Base-by-base conservation (phyloP, 1,140 invertebrate species). In the Neomicropteryx cornuta region DNA sequence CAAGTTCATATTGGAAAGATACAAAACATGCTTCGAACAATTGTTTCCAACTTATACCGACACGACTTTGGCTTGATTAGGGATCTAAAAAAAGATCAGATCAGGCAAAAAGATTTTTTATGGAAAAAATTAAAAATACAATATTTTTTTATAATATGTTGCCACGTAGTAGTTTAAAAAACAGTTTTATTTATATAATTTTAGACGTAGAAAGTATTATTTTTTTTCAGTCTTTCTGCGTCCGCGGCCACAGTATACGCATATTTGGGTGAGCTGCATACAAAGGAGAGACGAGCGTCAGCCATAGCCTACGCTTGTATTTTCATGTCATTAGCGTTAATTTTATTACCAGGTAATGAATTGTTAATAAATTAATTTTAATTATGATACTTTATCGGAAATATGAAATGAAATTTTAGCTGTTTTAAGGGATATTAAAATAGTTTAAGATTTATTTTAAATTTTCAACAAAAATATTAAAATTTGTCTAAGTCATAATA, bases 251-350 rank as follows among this genome's bases (percentile, higher is more conserved):
- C 77, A 5, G 68, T 80, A 1, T 80, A 78, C 44, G 75, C 74
- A 1, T 73, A 80, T 45, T 56, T 78, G 4, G 77, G 79, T 0
- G 80, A 83, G 52, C 79, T 81, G 59, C 76, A 81, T 46, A 66
- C 58, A 0, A 58, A 58, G 3, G 58, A 56, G 0, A 46, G 62
- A 2, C 43, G 71, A 16, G 60, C 70, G 0, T 59, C 64, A 13
- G 59, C 65, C 30, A 68, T 75, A 21, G 61, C 78, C 0, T 74
- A 74, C 59, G 62, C 79, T 2, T 76, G 77, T 3, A 70, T 73
- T 16, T 81, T 79, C 45, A 75, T 80, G 42, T 78, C 77, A 0
- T 47, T 78, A 14, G 73, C 76, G 20, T 76, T 79, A 56, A 67
- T 81, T 11, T 72, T 75, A 43, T 50, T 80, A 11, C 78, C 78